Evolutionary conservation across 2,888 invertebrate species (phyloP).

Genomic region (Oligia latruncula): DNA sequence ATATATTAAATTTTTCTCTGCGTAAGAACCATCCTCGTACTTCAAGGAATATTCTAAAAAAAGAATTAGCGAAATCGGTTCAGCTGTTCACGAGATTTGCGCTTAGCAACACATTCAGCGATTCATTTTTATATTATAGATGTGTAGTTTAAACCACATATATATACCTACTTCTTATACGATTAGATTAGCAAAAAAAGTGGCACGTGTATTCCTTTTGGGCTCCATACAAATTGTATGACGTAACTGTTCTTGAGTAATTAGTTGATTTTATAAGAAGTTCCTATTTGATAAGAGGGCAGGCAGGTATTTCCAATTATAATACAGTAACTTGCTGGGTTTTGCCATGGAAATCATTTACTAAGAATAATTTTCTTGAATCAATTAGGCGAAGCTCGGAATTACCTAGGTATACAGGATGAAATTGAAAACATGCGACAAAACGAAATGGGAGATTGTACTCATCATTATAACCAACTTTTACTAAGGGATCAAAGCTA

Average conservation of each 20-base stretch:
- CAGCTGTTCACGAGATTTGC: too few relatives aligned
- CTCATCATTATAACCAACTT: too few relatives aligned
- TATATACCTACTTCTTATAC: not conserved
- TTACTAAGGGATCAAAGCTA: too few relatives aligned
- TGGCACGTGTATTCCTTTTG: not conserved
- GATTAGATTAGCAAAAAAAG: not conserved
- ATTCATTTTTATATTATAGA: too few relatives aligned
- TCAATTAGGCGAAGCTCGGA: slow-evolving; percentile 1
- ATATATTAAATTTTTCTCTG: too few relatives aligned
- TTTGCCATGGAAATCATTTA: slow-evolving; percentile 26
- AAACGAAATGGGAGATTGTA: too few relatives aligned
- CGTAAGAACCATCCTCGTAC: too few relatives aligned
- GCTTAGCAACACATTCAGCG: too few relatives aligned
- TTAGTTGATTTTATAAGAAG: slow-evolving; percentile 2
- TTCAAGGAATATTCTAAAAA: too few relatives aligned
- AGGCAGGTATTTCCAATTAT: slow-evolving; percentile 39
- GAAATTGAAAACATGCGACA: too few relatives aligned
- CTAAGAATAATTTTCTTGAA: slow-evolving; percentile 5
- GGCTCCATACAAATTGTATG: slow-evolving; percentile 4
- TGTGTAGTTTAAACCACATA: not conserved
- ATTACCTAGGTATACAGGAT: not conserved
- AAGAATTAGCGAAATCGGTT: too few relatives aligned
- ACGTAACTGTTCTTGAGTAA: slow-evolving; percentile 11
- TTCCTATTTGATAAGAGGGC: slow-evolving; percentile 1
- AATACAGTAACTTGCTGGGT: slow-evolving; percentile 5